Conservation (phyloP, 30 jellyfish, hydroid and myxozoan genomes). For the Hydractinia symbiolongicarpus region DNA sequence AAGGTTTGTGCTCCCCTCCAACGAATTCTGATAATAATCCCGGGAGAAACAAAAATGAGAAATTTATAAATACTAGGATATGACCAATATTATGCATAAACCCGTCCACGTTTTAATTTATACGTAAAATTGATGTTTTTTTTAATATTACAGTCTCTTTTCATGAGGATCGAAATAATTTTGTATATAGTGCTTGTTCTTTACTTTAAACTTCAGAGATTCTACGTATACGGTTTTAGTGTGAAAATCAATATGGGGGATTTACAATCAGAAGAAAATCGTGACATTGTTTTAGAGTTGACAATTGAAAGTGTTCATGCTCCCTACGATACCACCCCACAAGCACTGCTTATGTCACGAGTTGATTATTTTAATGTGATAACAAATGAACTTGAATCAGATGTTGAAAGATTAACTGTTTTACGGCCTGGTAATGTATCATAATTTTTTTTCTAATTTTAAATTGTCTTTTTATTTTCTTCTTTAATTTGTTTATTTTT, state of each 20-base stretch:
- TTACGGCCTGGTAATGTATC: slow-evolving; percentile 50
- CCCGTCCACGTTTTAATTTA: too few species aligned
- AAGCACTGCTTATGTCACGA: slow-evolving; percentile 43
- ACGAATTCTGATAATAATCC: too few species aligned
- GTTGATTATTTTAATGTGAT: slow-evolving; percentile 64
- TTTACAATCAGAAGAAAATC: slow-evolving; percentile 77
- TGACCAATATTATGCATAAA: too few species aligned
- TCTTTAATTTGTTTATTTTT: too few species aligned
- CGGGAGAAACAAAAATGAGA: too few species aligned
- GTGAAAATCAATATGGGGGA: slow-evolving; percentile 84
- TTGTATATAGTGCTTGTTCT: too few species aligned
- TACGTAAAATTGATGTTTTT: too few species aligned
- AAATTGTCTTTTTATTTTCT: too few species aligned
- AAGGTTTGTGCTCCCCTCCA: not conserved
- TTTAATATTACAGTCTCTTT: too few species aligned
- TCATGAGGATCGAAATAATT: too few species aligned
- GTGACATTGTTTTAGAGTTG: slow-evolving; percentile 66
- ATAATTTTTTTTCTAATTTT: not conserved
- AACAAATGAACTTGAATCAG: slow-evolving; percentile 24
- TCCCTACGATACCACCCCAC: slow-evolving; percentile 57
- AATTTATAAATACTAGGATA: too few species aligned
- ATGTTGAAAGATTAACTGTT: slow-evolving; percentile 26
- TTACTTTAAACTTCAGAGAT: too few species aligned
- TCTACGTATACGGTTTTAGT: slow-evolving; percentile 22
- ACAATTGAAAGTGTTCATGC: slow-evolving; percentile 42